phyloP scores from a whole-genome alignment of 2,797 vertebrate species.

The Typhlichthys eigenmanni region DNA sequence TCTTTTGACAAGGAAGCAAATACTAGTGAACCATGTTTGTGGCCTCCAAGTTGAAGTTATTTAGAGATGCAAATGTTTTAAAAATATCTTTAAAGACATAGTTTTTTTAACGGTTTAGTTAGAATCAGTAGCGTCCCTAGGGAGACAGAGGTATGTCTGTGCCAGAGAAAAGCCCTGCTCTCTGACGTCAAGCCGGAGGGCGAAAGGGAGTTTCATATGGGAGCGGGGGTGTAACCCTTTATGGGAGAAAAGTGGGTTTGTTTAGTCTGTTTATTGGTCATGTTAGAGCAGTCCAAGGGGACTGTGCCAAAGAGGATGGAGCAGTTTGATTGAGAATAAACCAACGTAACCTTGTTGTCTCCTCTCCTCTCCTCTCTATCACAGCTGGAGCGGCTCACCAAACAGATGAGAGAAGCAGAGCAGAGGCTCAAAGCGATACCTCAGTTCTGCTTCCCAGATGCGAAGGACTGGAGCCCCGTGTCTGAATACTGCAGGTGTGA shows the following conservation, averaged over 20 bases:
- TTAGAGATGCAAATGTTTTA: constrained; percentile 29
- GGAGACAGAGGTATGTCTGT: constrained; percentile 49
- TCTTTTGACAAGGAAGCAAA: constrained; percentile 40
- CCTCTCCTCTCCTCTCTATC: constrained; percentile 1
- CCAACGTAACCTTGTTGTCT: constrained; percentile 21
- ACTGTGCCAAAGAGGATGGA: constrained; percentile 23
- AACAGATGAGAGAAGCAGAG: constrained; percentile 96
- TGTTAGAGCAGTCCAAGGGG: constrained; percentile 18
- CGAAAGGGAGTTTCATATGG: constrained; percentile 23
- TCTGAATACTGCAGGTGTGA: constrained; percentile 91
- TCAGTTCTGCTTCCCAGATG: constrained; percentile 98
- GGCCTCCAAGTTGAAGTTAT: constrained; percentile 44
- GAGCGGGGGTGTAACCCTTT: constrained; percentile 37
- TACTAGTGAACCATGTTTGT: constrained; percentile 50
- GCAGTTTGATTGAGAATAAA: constrained; percentile 31
- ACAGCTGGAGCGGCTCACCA: constrained; percentile 95
- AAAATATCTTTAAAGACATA: constrained; percentile 6
- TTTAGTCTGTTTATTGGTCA: constrained; percentile 40
- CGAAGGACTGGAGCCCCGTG: constrained; percentile 96
- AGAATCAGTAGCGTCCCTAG: constrained; percentile 35
- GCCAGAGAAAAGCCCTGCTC: constrained; percentile 29
- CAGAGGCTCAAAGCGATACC: constrained; percentile 97
- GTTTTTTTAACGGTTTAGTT: constrained; percentile 53
- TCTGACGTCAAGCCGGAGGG: constrained; percentile 23
- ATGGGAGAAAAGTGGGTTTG: constrained; percentile 42